A percentile compares a stretch with the other conserved stretches of the same genome.
Evolutionary conservation across 2,113 vertebrate genomes (phyloP).

Genomic region (Periophthalmodon schlosseri): DNA sequence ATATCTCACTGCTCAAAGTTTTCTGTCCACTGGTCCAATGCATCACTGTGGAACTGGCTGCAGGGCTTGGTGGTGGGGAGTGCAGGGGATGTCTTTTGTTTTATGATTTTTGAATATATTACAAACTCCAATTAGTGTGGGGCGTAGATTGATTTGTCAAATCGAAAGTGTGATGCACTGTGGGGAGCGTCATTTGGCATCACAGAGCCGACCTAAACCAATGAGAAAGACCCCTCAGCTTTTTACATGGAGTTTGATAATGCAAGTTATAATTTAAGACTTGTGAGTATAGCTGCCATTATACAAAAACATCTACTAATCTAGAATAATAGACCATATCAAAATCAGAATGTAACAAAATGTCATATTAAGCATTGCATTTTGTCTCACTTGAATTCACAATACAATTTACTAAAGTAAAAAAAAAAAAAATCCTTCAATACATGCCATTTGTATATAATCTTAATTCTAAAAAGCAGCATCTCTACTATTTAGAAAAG

Average conservation of each 20-base stretch:
- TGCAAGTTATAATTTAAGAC: no score
- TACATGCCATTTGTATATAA: no score
- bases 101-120: conserved; percentile 26
- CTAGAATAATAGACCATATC: background rate
- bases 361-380: no score
- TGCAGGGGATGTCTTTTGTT: background rate
- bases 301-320: no score
- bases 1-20: conserved; percentile 21
- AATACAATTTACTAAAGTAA: no score
- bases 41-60: conserved; percentile 10
- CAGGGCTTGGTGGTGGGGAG: conserved; percentile 5
- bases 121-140: conserved; percentile 15
- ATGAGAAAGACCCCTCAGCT: no score
- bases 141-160: conserved; percentile 10
- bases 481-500: background rate
- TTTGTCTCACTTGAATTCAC: background rate
- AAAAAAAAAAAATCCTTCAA: no score
- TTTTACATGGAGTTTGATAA: no score
- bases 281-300: no score
- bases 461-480: background rate
- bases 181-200: no score
- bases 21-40: conserved; percentile 20
- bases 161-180: background rate
- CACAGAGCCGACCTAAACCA: background rate
- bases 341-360: background rate